These are phyloP conservation scores for Triplophysa dalaica DNA, from an alignment of 2,113 vertebrate species.

Conservation along the genomic window DNA sequence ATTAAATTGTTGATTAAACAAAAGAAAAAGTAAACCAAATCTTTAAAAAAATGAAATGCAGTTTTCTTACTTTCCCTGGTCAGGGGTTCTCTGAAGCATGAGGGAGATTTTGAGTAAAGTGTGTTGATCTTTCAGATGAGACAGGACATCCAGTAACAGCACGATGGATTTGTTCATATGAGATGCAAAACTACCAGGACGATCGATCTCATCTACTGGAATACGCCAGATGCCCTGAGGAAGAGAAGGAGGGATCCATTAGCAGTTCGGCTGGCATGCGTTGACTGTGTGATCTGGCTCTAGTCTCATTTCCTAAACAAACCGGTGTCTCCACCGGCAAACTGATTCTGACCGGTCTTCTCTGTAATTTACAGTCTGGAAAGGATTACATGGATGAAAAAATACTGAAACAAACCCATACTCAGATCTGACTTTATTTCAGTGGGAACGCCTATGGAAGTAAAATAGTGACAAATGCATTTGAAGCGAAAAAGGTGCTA, in stretches of 20 bases:
- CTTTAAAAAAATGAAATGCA: not conserved
- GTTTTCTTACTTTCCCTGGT: slow-evolving; percentile 95
- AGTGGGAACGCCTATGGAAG: too few species aligned
- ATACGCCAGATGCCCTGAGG: slow-evolving; percentile 98
- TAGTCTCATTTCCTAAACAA: not conserved
- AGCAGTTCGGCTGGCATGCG: not conserved
- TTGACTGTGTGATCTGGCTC: not conserved
- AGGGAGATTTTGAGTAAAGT: slow-evolving; percentile 94
- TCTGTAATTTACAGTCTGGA: not conserved
- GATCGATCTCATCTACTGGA: slow-evolving; percentile 98
- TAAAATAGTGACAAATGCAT: too few species aligned
- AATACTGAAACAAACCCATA: too few species aligned
- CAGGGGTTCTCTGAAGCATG: slow-evolving; percentile 97
- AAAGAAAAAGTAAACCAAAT: not conserved
- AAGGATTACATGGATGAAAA: not conserved
- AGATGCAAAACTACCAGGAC: slow-evolving; percentile 96
- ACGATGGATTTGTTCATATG: slow-evolving; percentile 99
- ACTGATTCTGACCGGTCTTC: not conserved
- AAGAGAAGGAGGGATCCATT: slow-evolving; percentile 42
- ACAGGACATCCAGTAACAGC: slow-evolving; percentile 90
- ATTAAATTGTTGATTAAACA: not conserved
- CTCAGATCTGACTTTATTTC: too few species aligned
- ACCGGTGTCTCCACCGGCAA: not conserved
- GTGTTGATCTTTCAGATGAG: slow-evolving; percentile 90
- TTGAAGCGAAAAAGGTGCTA: too few species aligned